These are phyloP conservation scores for Notodonta dromedarius DNA, from an alignment of 2,888 invertebrate genomes.

Conservation along the genomic window DNA sequence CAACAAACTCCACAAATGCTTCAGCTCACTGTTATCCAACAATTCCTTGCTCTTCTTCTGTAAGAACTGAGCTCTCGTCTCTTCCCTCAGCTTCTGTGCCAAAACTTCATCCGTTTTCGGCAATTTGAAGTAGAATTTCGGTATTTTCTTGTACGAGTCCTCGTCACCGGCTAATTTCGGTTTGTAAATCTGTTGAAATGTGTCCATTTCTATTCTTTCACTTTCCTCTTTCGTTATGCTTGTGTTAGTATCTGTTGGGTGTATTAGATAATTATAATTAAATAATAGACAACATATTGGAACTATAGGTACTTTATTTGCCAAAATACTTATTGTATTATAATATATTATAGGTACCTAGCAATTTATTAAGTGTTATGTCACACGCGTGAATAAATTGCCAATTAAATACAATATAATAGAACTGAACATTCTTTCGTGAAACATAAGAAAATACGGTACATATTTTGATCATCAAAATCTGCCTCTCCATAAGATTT, in stretches of 20 bases:
- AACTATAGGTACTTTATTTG: background rate
- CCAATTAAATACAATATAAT: too few species aligned
- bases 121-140: conserved; percentile 90
- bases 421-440: too few species aligned
- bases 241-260: conserved; percentile 61
- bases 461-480: too few species aligned
- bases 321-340: too few species aligned
- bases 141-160: conserved; percentile 86
- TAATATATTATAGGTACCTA: too few species aligned
- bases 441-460: too few species aligned
- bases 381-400: too few species aligned
- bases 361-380: too few species aligned
- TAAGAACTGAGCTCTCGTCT: conserved; percentile 93
- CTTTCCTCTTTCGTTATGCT: conserved; percentile 74
- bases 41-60: conserved; percentile 93
- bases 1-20: conserved; percentile 92
- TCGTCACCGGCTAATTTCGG: conserved; percentile 74
- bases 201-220: conserved; percentile 77
- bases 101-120: conserved; percentile 91
- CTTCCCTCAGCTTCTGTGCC: conserved; percentile 93
- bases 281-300: background rate
- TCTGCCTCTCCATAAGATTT: too few species aligned
- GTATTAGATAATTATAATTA: background rate
- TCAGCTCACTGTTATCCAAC: conserved; percentile 94
- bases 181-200: conserved; percentile 83